Evolutionary conservation across 1,140 invertebrate species (phyloP).

Genomic region (Aphaenogaster ashmeadi): DNA sequence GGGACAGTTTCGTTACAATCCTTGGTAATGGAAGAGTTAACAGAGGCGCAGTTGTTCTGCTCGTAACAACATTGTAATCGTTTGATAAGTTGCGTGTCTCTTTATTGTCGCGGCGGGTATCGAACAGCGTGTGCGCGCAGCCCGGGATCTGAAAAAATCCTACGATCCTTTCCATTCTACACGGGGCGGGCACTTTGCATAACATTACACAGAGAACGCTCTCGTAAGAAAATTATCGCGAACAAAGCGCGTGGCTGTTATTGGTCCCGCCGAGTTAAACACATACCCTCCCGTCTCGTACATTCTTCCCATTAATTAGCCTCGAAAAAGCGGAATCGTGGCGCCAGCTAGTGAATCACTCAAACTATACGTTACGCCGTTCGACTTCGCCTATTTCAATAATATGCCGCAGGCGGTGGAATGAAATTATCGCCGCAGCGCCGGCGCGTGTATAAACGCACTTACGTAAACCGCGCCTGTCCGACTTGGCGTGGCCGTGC

Average conservation of each 20-base stretch:
- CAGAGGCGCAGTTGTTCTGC: neutral
- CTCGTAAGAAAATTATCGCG: conserved; percentile 53
- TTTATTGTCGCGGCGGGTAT: conserved; percentile 25
- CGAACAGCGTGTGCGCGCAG: neutral
- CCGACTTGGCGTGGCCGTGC: neutral
- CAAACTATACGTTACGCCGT: conserved; percentile 48
- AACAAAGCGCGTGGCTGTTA: conserved; percentile 71
- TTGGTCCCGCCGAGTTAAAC: conserved; percentile 47
- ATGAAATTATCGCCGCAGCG: conserved; percentile 66
- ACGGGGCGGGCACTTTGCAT: conserved; percentile 51
- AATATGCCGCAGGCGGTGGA: conserved; percentile 54
- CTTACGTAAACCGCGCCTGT: conserved; percentile 64
- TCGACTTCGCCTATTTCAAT: conserved; percentile 57
- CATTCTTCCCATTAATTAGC: conserved; percentile 73
- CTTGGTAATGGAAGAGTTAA: neutral
- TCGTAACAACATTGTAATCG: neutral
- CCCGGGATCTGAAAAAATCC: conserved; percentile 38
- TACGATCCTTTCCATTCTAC: conserved; percentile 35
- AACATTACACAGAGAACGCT: conserved; percentile 53
- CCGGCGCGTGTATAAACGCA: conserved; percentile 28
- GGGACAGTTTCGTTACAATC: neutral
- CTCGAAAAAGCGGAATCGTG: conserved; percentile 75
- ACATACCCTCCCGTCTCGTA: conserved; percentile 40
- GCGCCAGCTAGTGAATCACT: conserved; percentile 74
- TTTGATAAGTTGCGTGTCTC: conserved; percentile 25